These are phyloP conservation scores for Podotricha telesiphe DNA, from an alignment of 2,888 invertebrate genomes.

Conservation along the genomic window DNA sequence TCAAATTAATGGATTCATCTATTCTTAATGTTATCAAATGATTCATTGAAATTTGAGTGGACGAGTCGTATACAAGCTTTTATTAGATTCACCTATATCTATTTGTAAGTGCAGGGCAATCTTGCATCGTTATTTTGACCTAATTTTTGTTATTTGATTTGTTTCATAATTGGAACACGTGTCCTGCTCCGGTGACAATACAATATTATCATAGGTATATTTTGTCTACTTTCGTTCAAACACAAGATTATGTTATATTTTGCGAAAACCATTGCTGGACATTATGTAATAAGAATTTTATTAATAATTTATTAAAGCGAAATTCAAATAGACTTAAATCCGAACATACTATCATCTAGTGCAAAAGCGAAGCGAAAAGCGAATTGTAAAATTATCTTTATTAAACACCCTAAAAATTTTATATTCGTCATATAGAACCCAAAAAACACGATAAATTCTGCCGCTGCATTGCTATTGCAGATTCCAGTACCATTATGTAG, in stretches of 20 bases:
- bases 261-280: too few relatives aligned
- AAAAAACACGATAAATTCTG: constrained; percentile 29
- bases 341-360: background rate
- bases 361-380: too few relatives aligned
- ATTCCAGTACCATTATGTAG: constrained; percentile 34
- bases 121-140: background rate
- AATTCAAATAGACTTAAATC: too few relatives aligned
- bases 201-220: too few relatives aligned
- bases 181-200: too few relatives aligned
- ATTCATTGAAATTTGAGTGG: constrained; percentile 1
- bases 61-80: background rate
- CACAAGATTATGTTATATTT: too few relatives aligned
- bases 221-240: too few relatives aligned
- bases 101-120: background rate
- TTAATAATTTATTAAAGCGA: too few relatives aligned
- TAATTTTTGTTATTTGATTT: too few relatives aligned
- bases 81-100: background rate
- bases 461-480: constrained; percentile 39
- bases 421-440: constrained; percentile 22
- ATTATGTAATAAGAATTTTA: too few relatives aligned
- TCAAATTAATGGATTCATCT: background rate
- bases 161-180: background rate
- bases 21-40: constrained; percentile 1
- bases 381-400: background rate
- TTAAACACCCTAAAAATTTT: background rate